Conservation (phyloP, 2,888 invertebrate species). For the Nephrotoma guestfalica region DNA sequence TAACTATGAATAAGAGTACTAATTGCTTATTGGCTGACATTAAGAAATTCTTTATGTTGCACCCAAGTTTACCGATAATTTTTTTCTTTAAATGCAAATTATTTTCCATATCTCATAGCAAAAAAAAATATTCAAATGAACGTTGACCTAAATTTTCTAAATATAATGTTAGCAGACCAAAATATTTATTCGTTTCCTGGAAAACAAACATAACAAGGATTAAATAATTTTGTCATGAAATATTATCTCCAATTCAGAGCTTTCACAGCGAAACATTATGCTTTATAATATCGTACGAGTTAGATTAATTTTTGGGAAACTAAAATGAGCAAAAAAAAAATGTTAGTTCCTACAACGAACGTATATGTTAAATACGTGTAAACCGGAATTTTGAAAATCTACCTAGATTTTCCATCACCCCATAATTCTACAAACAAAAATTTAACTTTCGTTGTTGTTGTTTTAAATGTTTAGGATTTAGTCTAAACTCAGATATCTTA, state of each 20-base stretch:
- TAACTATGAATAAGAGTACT: too few species aligned
- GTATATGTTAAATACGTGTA: background rate
- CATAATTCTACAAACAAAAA: background rate
- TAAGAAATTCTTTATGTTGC: too few species aligned
- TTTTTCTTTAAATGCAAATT: too few species aligned
- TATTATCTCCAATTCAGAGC: background rate
- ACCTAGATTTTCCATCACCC: background rate
- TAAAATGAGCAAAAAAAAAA: background rate
- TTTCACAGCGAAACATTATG: background rate
- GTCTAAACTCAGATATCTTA: background rate
- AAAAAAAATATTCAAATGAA: background rate
- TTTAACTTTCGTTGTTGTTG: background rate
- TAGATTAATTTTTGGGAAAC: background rate
- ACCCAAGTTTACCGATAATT: too few species aligned
- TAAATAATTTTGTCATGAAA: background rate
- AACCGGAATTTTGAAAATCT: background rate
- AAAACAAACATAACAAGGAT: background rate
- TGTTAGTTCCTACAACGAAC: background rate
- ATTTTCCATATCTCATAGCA: too few species aligned
- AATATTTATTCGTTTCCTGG: background rate
- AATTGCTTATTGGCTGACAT: too few species aligned
- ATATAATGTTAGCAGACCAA: background rate
- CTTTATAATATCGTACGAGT: background rate
- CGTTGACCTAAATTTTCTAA: background rate
- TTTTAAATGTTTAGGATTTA: background rate